Conservation (phyloP, 2,888 invertebrate genomes). For the Mythimna pallens region DNA sequence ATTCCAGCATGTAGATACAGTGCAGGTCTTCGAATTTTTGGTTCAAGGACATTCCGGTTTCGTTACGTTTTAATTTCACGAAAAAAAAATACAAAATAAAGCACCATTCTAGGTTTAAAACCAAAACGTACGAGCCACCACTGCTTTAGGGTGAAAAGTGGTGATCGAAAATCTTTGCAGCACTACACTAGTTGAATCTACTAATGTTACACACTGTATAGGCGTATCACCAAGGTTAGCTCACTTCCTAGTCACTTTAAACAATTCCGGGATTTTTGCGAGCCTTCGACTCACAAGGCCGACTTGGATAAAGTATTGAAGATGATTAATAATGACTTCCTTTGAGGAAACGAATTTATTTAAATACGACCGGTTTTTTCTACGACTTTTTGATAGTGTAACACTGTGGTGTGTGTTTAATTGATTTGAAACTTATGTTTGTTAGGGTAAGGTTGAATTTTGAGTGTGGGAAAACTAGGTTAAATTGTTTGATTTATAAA, state of each 20-base stretch:
- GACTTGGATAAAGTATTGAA: constrained; percentile 75
- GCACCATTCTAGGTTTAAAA: no score
- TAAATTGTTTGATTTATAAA: constrained; percentile 17
- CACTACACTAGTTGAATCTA: constrained; percentile 1
- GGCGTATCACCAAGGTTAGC: constrained; percentile 69
- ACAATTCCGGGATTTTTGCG: constrained; percentile 83
- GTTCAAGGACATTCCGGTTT: no score
- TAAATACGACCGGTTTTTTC: constrained; percentile 57
- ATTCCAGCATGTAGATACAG: no score
- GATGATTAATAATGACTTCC: constrained; percentile 86
- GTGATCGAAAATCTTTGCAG: neutral
- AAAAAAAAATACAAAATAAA: no score
- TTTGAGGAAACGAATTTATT: constrained; percentile 74
- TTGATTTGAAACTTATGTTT: neutral
- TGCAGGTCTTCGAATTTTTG: no score
- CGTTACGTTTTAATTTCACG: no score
- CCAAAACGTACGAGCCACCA: neutral
- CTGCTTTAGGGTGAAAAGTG: neutral
- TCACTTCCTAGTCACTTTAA: constrained; percentile 65
- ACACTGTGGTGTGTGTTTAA: constrained; percentile 15
- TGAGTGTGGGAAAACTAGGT: constrained; percentile 11
- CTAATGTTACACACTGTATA: constrained; percentile 59
- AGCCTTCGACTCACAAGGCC: constrained; percentile 67
- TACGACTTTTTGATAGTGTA: constrained; percentile 37
- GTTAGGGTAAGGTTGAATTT: neutral